A percentile compares a stretch with the other conserved stretches of the same genome.
These are phyloP conservation scores for Epinotia bilunana DNA, from an alignment of 2,888 invertebrate species.

Conservation along the genomic window DNA sequence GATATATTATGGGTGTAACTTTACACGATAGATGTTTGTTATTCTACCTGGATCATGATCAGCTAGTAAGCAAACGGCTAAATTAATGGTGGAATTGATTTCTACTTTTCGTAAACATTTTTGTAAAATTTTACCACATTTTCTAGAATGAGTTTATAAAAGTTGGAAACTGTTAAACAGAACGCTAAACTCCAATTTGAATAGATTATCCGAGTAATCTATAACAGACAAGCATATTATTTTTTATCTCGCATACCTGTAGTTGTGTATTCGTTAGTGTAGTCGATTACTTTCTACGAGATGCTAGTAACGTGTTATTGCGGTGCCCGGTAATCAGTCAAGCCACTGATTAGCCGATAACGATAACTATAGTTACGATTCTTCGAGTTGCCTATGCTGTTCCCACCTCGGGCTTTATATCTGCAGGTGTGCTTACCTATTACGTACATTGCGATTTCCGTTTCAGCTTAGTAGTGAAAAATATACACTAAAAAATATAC, in stretches of 20 bases:
- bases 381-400: conserved; percentile 18
- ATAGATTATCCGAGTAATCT: conserved; percentile 33
- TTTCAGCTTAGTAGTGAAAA: conserved; percentile 13
- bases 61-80: conserved; percentile 1
- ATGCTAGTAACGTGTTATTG: conserved; percentile 55
- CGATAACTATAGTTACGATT: conserved; percentile 37
- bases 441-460: conserved; percentile 29
- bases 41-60: conserved; percentile 21
- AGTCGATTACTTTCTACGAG: conserved; percentile 49
- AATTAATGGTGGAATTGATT: conserved; percentile 20
- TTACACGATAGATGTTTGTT: conserved; percentile 12
- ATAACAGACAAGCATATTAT: conserved; percentile 40
- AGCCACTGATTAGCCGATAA: conserved; percentile 51
- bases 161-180: too few relatives aligned
- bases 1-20: background rate
- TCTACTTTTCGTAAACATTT: conserved; percentile 5
- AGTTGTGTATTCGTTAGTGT: too few relatives aligned
- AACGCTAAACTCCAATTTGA: conserved; percentile 26
- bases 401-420: conserved; percentile 20
- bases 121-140: too few relatives aligned
- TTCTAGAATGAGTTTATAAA: too few relatives aligned
- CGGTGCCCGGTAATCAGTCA: conserved; percentile 56
- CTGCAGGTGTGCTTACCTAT: conserved; percentile 19
- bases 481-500: too few relatives aligned
- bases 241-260: conserved; percentile 50